Percentiles rank a stretch among this genome's conserved stretches.
Evolutionary conservation across 1,140 invertebrate genomes (phyloP).

Genomic region (Nasonia longicornis): DNA sequence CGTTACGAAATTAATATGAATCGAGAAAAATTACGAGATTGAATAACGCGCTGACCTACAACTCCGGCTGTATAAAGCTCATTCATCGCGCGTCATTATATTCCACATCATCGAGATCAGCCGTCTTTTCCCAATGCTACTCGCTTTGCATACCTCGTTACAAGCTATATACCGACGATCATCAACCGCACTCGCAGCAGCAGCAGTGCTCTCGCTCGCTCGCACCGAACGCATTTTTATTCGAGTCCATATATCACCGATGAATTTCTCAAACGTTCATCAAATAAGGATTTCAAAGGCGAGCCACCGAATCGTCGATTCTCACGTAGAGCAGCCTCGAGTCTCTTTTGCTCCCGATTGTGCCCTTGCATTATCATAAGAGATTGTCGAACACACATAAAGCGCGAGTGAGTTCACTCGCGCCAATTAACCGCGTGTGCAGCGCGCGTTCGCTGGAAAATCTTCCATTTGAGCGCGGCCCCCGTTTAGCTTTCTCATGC

Average conservation of each 20-base stretch:
- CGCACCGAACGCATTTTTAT: background rate
- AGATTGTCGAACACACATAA: slow-evolving; percentile 36
- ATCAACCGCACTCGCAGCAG: background rate
- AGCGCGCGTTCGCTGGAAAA: slow-evolving; percentile 2
- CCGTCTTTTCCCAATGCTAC: background rate
- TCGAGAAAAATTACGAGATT: background rate
- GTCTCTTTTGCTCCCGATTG: slow-evolving; percentile 20
- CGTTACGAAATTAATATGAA: too few species aligned
- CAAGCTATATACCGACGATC: background rate
- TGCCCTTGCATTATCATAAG: slow-evolving; percentile 46
- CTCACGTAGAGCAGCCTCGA: background rate
- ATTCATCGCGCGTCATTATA: background rate
- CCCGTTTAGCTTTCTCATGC: background rate
- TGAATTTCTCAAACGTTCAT: slow-evolving; percentile 16
- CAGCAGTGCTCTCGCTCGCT: background rate
- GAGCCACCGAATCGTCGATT: slow-evolving; percentile 7
- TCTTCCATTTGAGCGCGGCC: slow-evolving; percentile 14
- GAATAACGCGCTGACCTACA: background rate
- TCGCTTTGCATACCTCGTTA: slow-evolving; percentile 3
- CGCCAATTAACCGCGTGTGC: slow-evolving; percentile 36
- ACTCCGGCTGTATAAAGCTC: too few species aligned
- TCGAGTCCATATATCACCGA: slow-evolving; percentile 2
- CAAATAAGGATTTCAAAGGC: slow-evolving; percentile 26
- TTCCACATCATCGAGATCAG: background rate
- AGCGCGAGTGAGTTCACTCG: background rate